Conservation (phyloP, 1,140 invertebrate genomes). For the Galendromus occidentalis region DNA sequence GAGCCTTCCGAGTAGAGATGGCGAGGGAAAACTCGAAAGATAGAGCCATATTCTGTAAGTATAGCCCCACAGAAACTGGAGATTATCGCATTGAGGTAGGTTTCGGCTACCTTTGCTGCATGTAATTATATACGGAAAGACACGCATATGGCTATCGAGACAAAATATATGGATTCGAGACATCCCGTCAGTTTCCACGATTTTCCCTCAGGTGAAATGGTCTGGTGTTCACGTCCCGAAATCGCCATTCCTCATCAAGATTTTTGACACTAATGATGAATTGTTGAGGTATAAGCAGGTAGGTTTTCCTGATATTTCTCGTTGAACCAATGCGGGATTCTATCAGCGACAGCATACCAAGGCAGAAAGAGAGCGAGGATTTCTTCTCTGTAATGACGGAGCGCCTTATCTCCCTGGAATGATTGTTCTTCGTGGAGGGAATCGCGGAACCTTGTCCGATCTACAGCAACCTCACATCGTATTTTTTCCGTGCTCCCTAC, state of each 20-base stretch:
- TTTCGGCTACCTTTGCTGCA: not conserved
- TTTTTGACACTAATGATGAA: conserved; percentile 32
- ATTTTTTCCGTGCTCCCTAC: too few species aligned
- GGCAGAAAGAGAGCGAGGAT: too few species aligned
- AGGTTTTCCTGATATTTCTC: too few species aligned
- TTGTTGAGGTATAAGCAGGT: conserved; percentile 20
- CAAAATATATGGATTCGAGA: not conserved
- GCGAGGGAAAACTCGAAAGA: conserved; percentile 34
- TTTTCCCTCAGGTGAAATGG: conserved; percentile 27
- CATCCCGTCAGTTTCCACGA: not conserved
- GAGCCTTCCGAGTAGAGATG: conserved; percentile 37
- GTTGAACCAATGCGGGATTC: too few species aligned
- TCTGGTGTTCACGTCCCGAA: conserved; percentile 33
- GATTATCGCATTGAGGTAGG: conserved; percentile 31
- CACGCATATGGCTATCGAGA: not conserved
- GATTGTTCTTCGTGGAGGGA: too few species aligned
- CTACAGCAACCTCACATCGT: too few species aligned
- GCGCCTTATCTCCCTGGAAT: too few species aligned
- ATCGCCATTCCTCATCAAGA: conserved; percentile 34
- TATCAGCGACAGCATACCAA: too few species aligned
- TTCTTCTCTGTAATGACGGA: too few species aligned
- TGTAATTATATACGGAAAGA: not conserved
- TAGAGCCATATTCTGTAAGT: conserved; percentile 34
- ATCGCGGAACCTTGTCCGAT: too few species aligned
- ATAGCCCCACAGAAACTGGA: conserved; percentile 32